Evolutionary conservation across 92 coral and sea anemone species (phyloP), one percentile per base, ranked within the genome.

Genomic region (Ricordea florida): DNA sequence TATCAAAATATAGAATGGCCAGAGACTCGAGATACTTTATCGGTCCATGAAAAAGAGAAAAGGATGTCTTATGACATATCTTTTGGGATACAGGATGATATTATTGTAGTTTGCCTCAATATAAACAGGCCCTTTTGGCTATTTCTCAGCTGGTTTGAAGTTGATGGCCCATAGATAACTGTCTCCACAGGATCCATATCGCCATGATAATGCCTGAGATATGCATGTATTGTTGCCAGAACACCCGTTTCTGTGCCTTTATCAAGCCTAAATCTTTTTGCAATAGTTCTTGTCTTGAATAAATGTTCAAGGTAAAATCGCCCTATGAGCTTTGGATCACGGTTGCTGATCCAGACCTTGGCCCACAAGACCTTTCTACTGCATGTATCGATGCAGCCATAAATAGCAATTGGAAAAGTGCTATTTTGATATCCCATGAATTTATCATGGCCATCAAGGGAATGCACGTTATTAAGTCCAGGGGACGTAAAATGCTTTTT

Each of bases 181-280:
- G 83, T 83, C 42, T 82, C 82, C 45, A 20, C n/a, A 25, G 79
- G 72, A 63, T 71, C 87, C 66, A 41, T 62, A 32, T 72, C 87
- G 11, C 45, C 66, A 57, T 71, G 80, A 36, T 81, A 74, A 50
- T 81, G 81, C 46, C 69, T 47, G 49, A 81, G 79, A 56, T 59
- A 72, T 26, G 80, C 80, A 41, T 81, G 87, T 74, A 81, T 81
- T 20, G 81, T 71, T 29, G 73, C 87, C 75, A 81, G 49, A 14
- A 65, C 59, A 23, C 84, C 76, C 2, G 76, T 53, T 42, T 78
- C 60, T 26, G 84, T 66, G 31, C 76, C 76, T 37, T 66, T 76
- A 45, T 76, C 83, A 63, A 66, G 57, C 37, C 76, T 65, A 43
- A 78, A 20, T 31, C 36, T 65, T 45, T 48, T 38, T 23, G 69